Percentiles rank a stretch among this genome's conserved stretches.
Conservation (phyloP, 1,140 invertebrate species). For the Trichogramma pretiosum region DNA sequence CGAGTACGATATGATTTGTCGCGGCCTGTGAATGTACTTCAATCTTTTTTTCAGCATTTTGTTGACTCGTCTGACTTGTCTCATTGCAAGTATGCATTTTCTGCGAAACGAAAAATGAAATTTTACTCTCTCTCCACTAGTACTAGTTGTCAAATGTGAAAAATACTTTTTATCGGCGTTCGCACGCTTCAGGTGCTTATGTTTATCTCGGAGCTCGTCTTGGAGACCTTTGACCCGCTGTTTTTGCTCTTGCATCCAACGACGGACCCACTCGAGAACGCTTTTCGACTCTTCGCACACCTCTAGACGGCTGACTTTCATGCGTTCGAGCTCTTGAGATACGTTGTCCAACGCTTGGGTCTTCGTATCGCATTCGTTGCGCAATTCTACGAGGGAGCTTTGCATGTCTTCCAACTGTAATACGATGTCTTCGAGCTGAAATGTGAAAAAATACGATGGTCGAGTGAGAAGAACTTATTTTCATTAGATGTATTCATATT, state of each 20-base stretch:
- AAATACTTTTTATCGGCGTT: constrained; percentile 31
- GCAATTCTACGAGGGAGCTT: constrained; percentile 28
- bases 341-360: constrained; percentile 28
- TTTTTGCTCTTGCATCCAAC: constrained; percentile 33
- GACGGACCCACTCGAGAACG: constrained; percentile 29
- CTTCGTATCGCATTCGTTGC: constrained; percentile 31
- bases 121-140: not conserved
- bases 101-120: not conserved
- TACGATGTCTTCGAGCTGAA: constrained; percentile 22
- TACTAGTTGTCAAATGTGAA: not conserved
- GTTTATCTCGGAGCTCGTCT: constrained; percentile 28
- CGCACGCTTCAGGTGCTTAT: constrained; percentile 26
- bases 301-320: constrained; percentile 28
- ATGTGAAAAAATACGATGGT: constrained; percentile 8
- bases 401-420: constrained; percentile 29
- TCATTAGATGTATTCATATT: too few relatives aligned
- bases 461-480: too few relatives aligned
- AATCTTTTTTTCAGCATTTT: constrained; percentile 23
- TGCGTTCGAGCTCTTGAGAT: constrained; percentile 29
- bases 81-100: constrained; percentile 3
- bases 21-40: constrained; percentile 22
- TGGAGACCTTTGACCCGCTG: constrained; percentile 21
- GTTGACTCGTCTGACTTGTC: constrained; percentile 23
- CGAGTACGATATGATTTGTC: constrained; percentile 3
- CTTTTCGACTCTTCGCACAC: constrained; percentile 31